Conservation (phyloP, 92 coral and sea anemone species). For the Parazoanthus darwini region DNA sequence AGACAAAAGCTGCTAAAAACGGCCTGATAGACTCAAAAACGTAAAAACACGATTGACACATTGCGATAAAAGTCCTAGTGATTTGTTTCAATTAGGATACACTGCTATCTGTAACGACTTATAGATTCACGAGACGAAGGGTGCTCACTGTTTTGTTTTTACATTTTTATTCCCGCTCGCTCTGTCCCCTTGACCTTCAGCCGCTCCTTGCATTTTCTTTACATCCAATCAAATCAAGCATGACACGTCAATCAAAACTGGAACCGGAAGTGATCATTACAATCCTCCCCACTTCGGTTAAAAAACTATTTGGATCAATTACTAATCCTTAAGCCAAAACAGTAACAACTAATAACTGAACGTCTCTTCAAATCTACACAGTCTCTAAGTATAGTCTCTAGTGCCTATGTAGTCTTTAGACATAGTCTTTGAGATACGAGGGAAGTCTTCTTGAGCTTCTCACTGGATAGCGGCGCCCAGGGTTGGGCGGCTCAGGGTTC, state of each 20-base stretch:
- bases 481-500: constrained; percentile 9
- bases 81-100: no score
- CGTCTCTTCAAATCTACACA: constrained; percentile 21
- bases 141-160: no score
- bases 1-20: no score
- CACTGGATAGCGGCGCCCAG: constrained; percentile 36
- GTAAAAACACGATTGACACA: no score
- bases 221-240: constrained; percentile 20
- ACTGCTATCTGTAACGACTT: no score
- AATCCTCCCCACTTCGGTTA: constrained; percentile 22
- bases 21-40: no score
- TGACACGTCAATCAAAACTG: neutral
- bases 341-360: constrained; percentile 18
- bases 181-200: no score
- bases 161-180: no score
- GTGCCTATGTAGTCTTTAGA: constrained; percentile 29
- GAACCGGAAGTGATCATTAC: neutral
- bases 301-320: constrained; percentile 20
- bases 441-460: constrained; percentile 39
- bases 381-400: constrained; percentile 24
- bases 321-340: constrained; percentile 23
- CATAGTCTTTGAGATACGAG: constrained; percentile 33
- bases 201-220: neutral
- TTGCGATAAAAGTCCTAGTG: no score
- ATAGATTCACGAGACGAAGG: no score